phyloP scores from a whole-genome alignment of 2,888 invertebrate species.

The Tetrapedia diversipes region DNA sequence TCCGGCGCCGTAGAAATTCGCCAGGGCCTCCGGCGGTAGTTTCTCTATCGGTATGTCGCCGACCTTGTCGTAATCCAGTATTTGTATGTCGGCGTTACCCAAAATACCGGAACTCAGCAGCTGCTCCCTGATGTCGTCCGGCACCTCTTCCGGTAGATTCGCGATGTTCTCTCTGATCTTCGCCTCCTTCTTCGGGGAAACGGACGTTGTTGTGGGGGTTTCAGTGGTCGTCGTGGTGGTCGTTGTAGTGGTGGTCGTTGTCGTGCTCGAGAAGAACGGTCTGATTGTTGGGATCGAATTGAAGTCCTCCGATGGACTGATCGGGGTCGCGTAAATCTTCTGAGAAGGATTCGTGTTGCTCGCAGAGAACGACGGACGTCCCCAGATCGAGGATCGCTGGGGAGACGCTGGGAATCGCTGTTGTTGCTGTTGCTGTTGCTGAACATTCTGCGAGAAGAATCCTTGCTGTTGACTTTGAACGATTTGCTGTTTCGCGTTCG shows the following conservation, averaged over 20 bases:
- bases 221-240: conserved; percentile 84
- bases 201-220: conserved; percentile 83
- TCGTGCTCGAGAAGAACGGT: conserved; percentile 83
- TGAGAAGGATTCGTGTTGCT: conserved; percentile 65
- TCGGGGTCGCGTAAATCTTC: conserved; percentile 79
- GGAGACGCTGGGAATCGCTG: conserved; percentile 49
- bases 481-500: conserved; percentile 64
- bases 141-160: conserved; percentile 92
- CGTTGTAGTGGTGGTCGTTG: conserved; percentile 82
- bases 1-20: conserved; percentile 93
- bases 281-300: conserved; percentile 80
- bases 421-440: conserved; percentile 80
- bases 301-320: conserved; percentile 70
- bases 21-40: conserved; percentile 92
- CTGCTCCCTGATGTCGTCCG: conserved; percentile 93
- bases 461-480: conserved; percentile 79
- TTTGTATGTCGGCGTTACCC: conserved; percentile 93
- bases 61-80: conserved; percentile 94
- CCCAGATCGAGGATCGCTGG: conserved; percentile 75
- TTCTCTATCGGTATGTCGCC: conserved; percentile 93
- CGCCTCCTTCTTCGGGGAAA: conserved; percentile 85
- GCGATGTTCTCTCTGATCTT: conserved; percentile 81
- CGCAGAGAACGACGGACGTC: conserved; percentile 70
- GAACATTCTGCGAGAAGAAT: conserved; percentile 74
- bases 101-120: conserved; percentile 93